Percentiles rank a stretch among this genome's conserved stretches.
phyloP scores from a whole-genome alignment of 2,113 vertebrate species.

The Gymnobelideus leadbeateri region DNA sequence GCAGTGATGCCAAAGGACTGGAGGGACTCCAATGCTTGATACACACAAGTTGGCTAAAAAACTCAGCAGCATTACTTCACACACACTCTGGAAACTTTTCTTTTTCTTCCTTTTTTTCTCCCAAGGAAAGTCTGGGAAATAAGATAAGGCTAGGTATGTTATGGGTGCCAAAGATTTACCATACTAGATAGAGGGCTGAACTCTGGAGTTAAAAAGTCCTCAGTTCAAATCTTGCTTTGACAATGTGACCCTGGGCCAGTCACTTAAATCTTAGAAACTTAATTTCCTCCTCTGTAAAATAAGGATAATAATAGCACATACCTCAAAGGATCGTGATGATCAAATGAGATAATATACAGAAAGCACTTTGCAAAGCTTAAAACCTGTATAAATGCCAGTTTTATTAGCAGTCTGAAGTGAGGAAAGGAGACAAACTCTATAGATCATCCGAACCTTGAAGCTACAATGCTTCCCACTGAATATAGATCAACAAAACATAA shows the following conservation, averaged over 20 bases:
- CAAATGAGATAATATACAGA: background rate
- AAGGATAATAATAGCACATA: background rate
- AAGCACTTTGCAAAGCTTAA: background rate
- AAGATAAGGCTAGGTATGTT: constrained; percentile 29
- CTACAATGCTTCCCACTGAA: background rate
- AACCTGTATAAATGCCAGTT: background rate
- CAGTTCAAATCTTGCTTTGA: background rate
- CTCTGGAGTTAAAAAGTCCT: background rate
- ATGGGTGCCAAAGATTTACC: background rate
- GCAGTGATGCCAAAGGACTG: constrained; percentile 64
- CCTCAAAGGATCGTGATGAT: background rate
- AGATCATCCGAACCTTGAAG: background rate
- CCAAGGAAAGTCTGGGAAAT: constrained; percentile 25
- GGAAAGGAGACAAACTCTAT: background rate
- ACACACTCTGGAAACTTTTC: constrained; percentile 65
- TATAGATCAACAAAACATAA: background rate
- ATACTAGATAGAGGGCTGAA: background rate
- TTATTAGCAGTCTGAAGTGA: background rate
- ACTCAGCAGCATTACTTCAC: constrained; percentile 58
- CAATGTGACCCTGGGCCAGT: background rate
- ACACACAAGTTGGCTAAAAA: constrained; percentile 54
- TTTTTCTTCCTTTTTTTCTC: background rate
- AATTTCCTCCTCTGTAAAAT: background rate
- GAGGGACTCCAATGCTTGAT: constrained; percentile 62
- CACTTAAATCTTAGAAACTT: background rate